Conservation (phyloP, 2,797 vertebrate species). For the Pangasius larnaudii region DNA sequence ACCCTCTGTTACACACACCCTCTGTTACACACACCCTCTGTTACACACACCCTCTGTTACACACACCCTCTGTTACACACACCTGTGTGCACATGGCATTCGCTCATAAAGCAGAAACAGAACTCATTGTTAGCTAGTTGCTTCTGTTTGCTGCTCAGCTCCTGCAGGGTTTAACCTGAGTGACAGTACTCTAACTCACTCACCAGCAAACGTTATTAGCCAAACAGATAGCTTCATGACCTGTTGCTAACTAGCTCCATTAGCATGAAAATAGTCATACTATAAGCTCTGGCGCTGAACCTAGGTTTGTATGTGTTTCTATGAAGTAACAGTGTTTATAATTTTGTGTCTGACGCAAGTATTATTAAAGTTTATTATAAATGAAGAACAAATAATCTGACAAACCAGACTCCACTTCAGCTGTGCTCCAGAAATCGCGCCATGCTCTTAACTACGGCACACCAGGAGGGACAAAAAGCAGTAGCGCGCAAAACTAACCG, state of each 20-base stretch:
- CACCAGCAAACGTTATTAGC: background rate
- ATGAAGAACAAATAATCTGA: background rate
- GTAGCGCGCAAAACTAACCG: background rate
- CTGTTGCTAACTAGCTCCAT: background rate
- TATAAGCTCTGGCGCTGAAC: background rate
- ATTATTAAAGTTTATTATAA: background rate
- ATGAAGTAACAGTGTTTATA: background rate
- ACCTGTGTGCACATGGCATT: background rate
- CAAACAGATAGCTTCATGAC: background rate
- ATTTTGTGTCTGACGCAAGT: background rate
- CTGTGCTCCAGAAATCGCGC: slow-evolving; percentile 20
- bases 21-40: too few relatives aligned
- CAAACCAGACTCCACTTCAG: background rate
- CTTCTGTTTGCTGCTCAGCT: background rate
- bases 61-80: background rate
- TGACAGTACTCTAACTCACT: too few relatives aligned
- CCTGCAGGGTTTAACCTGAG: background rate
- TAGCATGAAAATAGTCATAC: background rate
- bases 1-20: too few relatives aligned
- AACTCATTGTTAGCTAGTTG: background rate
- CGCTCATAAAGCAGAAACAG: background rate
- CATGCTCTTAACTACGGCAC: slow-evolving; percentile 12
- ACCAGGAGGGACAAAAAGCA: background rate
- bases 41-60: too few relatives aligned
- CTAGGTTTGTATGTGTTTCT: background rate